These are phyloP conservation scores for Branchipolynoe longqiensis DNA, from an alignment of 2,888 invertebrate genomes.

Conservation along the genomic window DNA sequence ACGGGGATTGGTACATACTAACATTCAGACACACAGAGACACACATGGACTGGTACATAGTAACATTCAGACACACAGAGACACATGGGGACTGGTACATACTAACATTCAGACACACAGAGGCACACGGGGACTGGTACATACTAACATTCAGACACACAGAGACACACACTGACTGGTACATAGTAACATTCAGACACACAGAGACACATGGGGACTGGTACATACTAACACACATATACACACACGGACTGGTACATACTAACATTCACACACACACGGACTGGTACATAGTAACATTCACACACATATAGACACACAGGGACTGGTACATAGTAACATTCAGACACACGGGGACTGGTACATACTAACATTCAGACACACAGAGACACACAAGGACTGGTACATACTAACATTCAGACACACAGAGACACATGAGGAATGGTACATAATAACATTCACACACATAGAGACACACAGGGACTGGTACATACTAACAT, in stretches of 20 bases:
- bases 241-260: neutral
- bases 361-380: neutral
- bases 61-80: neutral
- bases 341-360: neutral
- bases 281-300: neutral
- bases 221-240: neutral
- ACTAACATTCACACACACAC: neutral
- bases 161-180: neutral
- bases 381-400: neutral
- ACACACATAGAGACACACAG: neutral
- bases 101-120: neutral
- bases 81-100: neutral
- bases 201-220: neutral
- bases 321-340: neutral
- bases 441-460: neutral
- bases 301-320: neutral
- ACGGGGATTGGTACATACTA: neutral
- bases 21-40: neutral
- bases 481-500: neutral
- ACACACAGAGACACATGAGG: neutral
- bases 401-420: neutral
- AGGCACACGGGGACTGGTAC: neutral
- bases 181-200: neutral
- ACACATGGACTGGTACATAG: neutral
- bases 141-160: neutral